Evolutionary conservation across 2,797 vertebrate species (phyloP).

Genomic region (Bradypodion ventrale): DNA sequence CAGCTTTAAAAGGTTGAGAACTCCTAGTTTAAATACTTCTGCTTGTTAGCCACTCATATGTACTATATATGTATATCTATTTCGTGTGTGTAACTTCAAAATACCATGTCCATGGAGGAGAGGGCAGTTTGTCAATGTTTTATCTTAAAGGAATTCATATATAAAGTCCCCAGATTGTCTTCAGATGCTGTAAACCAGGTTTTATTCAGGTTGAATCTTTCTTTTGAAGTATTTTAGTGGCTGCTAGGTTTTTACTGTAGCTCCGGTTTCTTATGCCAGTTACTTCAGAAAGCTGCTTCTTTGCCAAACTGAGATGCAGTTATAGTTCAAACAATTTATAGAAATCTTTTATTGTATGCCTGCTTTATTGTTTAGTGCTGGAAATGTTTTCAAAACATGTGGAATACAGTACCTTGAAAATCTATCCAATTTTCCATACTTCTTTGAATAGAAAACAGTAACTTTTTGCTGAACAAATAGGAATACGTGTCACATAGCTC

Average conservation of each 20-base stretch:
- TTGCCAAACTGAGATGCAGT: neutral
- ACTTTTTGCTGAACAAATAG: neutral
- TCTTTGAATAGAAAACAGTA: slow-evolving; percentile 38
- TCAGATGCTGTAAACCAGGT: neutral
- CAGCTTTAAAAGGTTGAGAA: too few relatives aligned
- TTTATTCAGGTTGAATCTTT: neutral
- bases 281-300: slow-evolving; percentile 3
- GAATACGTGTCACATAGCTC: neutral
- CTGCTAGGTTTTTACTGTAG: neutral
- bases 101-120: neutral
- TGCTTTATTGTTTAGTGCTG: slow-evolving; percentile 24
- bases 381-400: slow-evolving; percentile 27
- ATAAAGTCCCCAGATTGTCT: slow-evolving; percentile 8
- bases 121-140: neutral
- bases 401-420: neutral
- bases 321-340: slow-evolving; percentile 29
- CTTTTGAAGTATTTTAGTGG: slow-evolving; percentile 24
- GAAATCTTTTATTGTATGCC: slow-evolving; percentile 20
- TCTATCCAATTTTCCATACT: slow-evolving; percentile 3
- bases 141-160: neutral
- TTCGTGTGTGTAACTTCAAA: neutral
- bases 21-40: too few relatives aligned
- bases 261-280: neutral
- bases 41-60: neutral
- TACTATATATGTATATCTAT: neutral